Percentiles rank a stretch among this genome's conserved stretches.
phyloP scores from a whole-genome alignment of 2,888 invertebrate species.

The Drosophila anceps region DNA sequence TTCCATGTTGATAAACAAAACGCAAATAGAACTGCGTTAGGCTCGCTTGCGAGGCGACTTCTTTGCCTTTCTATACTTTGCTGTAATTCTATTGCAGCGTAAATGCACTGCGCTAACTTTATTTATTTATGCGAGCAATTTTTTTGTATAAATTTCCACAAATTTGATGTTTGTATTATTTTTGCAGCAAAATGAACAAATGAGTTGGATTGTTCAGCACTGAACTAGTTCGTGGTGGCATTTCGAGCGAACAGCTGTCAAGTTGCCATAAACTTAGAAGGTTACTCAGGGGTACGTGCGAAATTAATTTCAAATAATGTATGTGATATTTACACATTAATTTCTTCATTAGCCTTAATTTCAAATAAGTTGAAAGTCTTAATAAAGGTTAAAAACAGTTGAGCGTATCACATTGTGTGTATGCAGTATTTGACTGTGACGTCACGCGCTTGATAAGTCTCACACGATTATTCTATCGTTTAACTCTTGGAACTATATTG shows the following conservation, averaged over 20 bases:
- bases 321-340: not conserved
- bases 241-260: slow-evolving; percentile 36
- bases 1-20: slow-evolving; percentile 39
- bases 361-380: too few species aligned
- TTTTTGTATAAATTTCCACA: slow-evolving; percentile 13
- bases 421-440: not conserved
- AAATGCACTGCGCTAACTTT: not conserved
- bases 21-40: not conserved
- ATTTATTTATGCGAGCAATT: not conserved
- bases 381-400: too few species aligned
- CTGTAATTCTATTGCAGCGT: too few species aligned
- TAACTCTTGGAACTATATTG: too few species aligned
- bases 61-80: not conserved
- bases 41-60: not conserved
- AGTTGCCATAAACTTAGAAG: slow-evolving; percentile 3
- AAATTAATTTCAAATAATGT: too few species aligned
- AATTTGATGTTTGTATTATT: slow-evolving; percentile 42
- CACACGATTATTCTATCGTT: not conserved
- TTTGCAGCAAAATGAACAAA: slow-evolving; percentile 49
- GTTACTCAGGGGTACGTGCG: not conserved
- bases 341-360: not conserved
- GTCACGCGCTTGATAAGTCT: not conserved
- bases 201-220: slow-evolving; percentile 13
- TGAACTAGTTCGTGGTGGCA: slow-evolving; percentile 33
- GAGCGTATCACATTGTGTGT: not conserved